Percentiles rank a stretch among this genome's conserved stretches.
Evolutionary conservation across 2,888 invertebrate species (phyloP).

Genomic region (Phrixothrix hirtus): DNA sequence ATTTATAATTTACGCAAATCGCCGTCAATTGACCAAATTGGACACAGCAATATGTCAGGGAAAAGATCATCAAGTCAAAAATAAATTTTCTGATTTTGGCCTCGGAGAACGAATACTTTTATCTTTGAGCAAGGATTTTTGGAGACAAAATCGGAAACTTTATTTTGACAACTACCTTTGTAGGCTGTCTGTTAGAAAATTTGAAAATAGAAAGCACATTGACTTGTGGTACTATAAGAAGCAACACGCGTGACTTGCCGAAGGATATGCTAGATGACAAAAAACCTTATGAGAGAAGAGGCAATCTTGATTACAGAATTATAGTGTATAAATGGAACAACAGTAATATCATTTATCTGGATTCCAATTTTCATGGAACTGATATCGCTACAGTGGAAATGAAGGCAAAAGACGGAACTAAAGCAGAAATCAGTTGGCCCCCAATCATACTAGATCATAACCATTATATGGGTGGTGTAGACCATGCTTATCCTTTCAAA

Average conservation of each 20-base stretch:
- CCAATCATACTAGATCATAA: neutral
- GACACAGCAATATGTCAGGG: no score
- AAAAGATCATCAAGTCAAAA: no score
- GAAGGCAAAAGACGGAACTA: neutral
- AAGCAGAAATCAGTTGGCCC: neutral
- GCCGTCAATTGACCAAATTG: no score
- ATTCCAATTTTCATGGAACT: neutral
- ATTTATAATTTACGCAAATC: no score
- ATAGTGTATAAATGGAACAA: neutral
- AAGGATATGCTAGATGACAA: no score
- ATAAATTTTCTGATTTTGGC: neutral
- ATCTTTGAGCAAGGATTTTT: neutral
- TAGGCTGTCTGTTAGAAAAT: neutral
- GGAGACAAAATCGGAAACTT: no score
- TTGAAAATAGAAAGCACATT: neutral
- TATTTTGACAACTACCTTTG: slow-evolving; percentile 2
- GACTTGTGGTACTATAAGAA: no score
- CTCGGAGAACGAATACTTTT: neutral
- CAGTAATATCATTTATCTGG: neutral
- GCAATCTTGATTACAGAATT: neutral
- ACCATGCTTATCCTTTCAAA: neutral
- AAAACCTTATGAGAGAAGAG: neutral
- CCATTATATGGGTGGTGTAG: neutral
- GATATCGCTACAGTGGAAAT: neutral
- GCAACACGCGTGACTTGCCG: no score